Percentiles rank a stretch among this genome's conserved stretches.
Evolutionary conservation across 2,888 invertebrate genomes (phyloP).

Genomic region (Hypsopygia costalis): DNA sequence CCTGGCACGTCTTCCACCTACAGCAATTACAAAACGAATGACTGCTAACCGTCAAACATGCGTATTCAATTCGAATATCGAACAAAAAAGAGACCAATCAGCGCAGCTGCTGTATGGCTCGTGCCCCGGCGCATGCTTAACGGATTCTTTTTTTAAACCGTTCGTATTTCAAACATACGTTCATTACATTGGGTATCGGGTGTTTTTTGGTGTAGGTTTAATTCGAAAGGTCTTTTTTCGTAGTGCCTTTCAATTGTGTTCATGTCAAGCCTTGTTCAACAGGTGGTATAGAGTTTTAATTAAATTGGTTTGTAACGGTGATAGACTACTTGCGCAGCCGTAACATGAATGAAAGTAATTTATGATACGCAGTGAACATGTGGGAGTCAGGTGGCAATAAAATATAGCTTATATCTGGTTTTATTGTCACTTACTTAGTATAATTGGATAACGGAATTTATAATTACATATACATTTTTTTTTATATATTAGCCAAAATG

Average conservation of each 20-base stretch:
- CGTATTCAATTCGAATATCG: conserved; percentile 44
- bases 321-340: background rate
- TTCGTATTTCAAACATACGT: conserved; percentile 36
- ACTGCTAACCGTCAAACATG: conserved; percentile 28
- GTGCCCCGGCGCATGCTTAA: conserved; percentile 45
- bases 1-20: conserved; percentile 34
- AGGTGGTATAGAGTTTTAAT: background rate
- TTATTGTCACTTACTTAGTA: too few relatives aligned
- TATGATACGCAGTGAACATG: background rate
- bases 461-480: too few relatives aligned
- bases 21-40: conserved; percentile 42
- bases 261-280: background rate
- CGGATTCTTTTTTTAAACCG: conserved; percentile 19
- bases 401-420: too few relatives aligned
- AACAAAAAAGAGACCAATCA: conserved; percentile 56
- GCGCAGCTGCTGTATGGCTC: conserved; percentile 51
- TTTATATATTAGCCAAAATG: too few relatives aligned
- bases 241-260: conserved; percentile 18
- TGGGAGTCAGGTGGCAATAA: too few relatives aligned
- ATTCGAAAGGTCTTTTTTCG: conserved; percentile 25
- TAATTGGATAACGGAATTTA: too few relatives aligned
- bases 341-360: background rate
- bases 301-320: background rate
- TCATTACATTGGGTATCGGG: conserved; percentile 28
- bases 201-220: conserved; percentile 24